Percentiles rank a stretch among this genome's conserved stretches.
Conservation (phyloP, 2,797 vertebrate genomes). For the Sebastes cheni region DNA sequence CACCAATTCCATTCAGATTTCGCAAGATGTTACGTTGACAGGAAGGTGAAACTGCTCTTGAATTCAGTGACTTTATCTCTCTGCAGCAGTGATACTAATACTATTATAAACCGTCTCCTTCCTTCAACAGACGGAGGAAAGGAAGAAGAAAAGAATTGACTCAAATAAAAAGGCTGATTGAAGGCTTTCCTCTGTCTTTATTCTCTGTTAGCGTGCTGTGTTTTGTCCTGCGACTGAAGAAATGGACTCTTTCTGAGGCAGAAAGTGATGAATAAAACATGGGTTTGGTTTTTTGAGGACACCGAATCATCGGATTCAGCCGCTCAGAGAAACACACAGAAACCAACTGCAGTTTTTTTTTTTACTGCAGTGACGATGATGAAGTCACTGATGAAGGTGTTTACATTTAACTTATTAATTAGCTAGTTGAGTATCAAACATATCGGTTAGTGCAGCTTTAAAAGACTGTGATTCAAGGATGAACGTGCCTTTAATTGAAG, state of each 20-base stretch:
- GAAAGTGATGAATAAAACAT: conserved; percentile 43
- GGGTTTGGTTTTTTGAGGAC: conserved; percentile 9
- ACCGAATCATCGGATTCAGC: conserved; percentile 9
- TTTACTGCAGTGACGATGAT: too few species aligned
- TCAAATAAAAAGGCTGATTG: background rate
- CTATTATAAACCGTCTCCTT: background rate
- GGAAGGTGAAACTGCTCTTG: too few species aligned
- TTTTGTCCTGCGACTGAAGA: background rate
- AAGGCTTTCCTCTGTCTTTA: background rate
- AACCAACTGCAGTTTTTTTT: background rate
- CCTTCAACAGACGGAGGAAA: background rate
- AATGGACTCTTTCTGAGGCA: background rate
- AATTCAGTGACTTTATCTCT: background rate
- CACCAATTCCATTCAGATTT: too few species aligned
- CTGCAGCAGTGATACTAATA: background rate
- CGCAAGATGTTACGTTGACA: too few species aligned
- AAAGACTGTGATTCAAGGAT: background rate
- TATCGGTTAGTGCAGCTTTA: background rate
- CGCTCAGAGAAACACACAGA: background rate
- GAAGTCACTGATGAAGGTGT: background rate
- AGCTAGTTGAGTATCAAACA: background rate
- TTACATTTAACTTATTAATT: background rate
- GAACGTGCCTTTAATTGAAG: background rate
- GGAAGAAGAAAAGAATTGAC: background rate
- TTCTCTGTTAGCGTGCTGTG: background rate